A percentile compares a stretch with the other conserved stretches of the same genome.
Conservation (phyloP, 2,888 invertebrate genomes). For the Agonum fuliginosum region DNA sequence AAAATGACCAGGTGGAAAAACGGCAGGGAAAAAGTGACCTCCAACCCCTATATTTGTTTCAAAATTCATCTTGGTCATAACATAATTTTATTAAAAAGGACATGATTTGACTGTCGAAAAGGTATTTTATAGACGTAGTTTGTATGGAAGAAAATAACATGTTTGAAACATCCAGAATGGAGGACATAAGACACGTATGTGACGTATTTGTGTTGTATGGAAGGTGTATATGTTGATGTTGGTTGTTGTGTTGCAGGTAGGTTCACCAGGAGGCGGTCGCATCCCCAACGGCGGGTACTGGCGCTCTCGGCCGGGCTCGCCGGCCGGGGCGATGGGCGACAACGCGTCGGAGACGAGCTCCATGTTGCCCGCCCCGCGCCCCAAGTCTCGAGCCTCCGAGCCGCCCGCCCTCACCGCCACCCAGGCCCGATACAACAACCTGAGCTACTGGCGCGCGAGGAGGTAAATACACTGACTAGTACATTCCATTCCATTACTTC, state of each 20-base stretch:
- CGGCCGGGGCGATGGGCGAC: slow-evolving; percentile 73
- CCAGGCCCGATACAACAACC: slow-evolving; percentile 63
- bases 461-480: background rate
- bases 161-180: too few species aligned
- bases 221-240: background rate
- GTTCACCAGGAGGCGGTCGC: slow-evolving; percentile 71
- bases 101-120: too few species aligned
- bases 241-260: slow-evolving; percentile 68
- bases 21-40: too few species aligned
- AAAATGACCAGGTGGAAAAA: too few species aligned
- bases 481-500: background rate
- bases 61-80: too few species aligned
- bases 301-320: slow-evolving; percentile 74
- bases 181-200: too few species aligned
- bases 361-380: slow-evolving; percentile 74
- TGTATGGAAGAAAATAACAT: too few species aligned
- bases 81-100: too few species aligned
- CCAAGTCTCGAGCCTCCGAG: slow-evolving; percentile 74
- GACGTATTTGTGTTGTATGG: too few species aligned
- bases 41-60: too few species aligned
- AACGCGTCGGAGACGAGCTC: slow-evolving; percentile 78
- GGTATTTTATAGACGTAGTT: too few species aligned
- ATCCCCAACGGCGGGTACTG: slow-evolving; percentile 73
- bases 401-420: slow-evolving; percentile 75
- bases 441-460: slow-evolving; percentile 24